These are phyloP conservation scores for Zaprionus taronus DNA, from an alignment of 1,140 invertebrate genomes.

Conservation along the genomic window DNA sequence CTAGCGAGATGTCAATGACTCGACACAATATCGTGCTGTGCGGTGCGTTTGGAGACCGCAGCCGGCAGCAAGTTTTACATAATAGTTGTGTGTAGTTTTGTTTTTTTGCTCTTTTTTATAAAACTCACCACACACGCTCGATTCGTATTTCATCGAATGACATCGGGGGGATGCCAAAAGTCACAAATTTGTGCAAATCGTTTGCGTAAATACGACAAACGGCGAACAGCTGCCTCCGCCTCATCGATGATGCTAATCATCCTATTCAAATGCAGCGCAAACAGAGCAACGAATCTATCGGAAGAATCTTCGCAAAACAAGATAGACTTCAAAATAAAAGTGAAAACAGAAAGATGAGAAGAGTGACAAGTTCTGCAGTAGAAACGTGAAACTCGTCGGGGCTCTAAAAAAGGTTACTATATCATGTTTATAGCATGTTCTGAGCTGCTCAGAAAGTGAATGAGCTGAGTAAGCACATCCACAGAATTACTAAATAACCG, in stretches of 20 bases:
- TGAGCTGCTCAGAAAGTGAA: background rate
- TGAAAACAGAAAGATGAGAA: background rate
- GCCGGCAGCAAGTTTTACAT: constrained; percentile 41
- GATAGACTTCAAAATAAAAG: background rate
- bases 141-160: background rate
- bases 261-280: constrained; percentile 6
- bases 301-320: constrained; percentile 10
- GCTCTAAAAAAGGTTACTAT: background rate
- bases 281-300: constrained; percentile 5
- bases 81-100: constrained; percentile 18
- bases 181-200: constrained; percentile 85
- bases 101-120: constrained; percentile 18
- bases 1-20: constrained; percentile 64
- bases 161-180: constrained; percentile 33
- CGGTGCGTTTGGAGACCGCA: constrained; percentile 26
- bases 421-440: background rate
- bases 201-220: constrained; percentile 76
- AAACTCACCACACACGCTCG: constrained; percentile 20
- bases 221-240: constrained; percentile 48
- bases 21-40: constrained; percentile 41
- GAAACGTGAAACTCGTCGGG: background rate
- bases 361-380: background rate
- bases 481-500: background rate
- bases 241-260: constrained; percentile 34
- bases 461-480: background rate